phyloP scores from a whole-genome alignment of 2,888 invertebrate species.

The Celastrina argiolus region DNA sequence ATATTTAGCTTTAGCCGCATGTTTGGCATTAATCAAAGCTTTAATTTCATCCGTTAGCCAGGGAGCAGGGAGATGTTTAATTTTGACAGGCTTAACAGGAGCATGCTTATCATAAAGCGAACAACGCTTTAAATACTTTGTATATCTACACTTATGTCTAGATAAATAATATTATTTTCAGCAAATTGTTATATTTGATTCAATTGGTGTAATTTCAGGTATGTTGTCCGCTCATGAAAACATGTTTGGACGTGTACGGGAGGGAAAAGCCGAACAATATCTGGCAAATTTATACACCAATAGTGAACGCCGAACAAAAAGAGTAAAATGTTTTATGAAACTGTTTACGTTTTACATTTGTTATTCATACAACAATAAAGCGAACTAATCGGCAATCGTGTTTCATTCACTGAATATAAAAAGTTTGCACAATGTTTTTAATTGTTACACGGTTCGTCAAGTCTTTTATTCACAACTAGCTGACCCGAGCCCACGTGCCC shows the following conservation, averaged over 20 bases:
- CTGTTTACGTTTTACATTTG: neutral
- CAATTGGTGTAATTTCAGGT: slow-evolving; percentile 51
- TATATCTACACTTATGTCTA: no score
- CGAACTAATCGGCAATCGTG: neutral
- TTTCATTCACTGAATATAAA: neutral
- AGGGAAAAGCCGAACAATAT: slow-evolving; percentile 58
- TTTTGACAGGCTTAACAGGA: no score
- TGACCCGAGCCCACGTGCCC: no score
- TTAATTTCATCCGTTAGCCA: no score
- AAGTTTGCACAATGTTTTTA: neutral
- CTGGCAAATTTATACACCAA: slow-evolving; percentile 64
- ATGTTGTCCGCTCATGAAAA: slow-evolving; percentile 59
- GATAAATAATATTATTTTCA: no score
- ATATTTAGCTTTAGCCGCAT: no score
- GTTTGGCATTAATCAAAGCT: no score
- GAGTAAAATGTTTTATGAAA: neutral
- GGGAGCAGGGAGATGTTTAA: no score
- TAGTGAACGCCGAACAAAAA: slow-evolving; percentile 33
- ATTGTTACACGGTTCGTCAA: neutral
- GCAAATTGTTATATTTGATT: no score
- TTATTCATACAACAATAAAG: neutral
- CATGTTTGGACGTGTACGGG: slow-evolving; percentile 63
- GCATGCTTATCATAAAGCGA: no score
- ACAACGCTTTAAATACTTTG: no score
- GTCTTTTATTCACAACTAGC: neutral